phyloP scores from a whole-genome alignment of 2,113 vertebrate species.

The Ictalurus punctatus region DNA sequence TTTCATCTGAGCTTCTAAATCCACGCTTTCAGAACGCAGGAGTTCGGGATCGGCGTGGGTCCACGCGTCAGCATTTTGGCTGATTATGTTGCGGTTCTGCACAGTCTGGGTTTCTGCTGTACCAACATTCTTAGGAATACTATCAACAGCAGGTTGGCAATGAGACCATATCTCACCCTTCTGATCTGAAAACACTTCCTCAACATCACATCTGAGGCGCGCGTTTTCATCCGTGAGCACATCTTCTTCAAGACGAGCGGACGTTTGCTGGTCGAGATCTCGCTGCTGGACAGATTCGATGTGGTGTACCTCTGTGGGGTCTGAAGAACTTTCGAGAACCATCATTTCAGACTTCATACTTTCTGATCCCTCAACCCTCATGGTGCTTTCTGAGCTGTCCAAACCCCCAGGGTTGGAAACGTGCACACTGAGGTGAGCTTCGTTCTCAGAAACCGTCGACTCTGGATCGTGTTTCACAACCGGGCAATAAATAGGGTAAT shows the following conservation, averaged over 20 bases:
- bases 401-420: background rate
- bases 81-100: background rate
- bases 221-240: background rate
- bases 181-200: background rate
- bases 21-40: conserved; percentile 25
- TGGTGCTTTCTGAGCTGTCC: background rate
- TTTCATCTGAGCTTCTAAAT: conserved; percentile 12
- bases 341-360: background rate
- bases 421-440: background rate
- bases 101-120: background rate
- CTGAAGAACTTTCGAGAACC: conserved; percentile 4
- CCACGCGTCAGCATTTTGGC: background rate
- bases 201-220: background rate
- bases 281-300: background rate
- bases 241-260: background rate
- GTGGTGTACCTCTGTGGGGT: background rate
- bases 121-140: background rate
- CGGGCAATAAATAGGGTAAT: conserved; percentile 25
- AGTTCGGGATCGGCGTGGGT: conserved; percentile 20
- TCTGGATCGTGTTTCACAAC: conserved; percentile 5
- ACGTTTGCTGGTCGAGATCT: background rate
- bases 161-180: background rate
- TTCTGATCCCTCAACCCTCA: background rate
- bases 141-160: background rate
- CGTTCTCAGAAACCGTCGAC: background rate